phyloP scores from a whole-genome alignment of 2,113 vertebrate genomes.

The Sander vitreus region DNA sequence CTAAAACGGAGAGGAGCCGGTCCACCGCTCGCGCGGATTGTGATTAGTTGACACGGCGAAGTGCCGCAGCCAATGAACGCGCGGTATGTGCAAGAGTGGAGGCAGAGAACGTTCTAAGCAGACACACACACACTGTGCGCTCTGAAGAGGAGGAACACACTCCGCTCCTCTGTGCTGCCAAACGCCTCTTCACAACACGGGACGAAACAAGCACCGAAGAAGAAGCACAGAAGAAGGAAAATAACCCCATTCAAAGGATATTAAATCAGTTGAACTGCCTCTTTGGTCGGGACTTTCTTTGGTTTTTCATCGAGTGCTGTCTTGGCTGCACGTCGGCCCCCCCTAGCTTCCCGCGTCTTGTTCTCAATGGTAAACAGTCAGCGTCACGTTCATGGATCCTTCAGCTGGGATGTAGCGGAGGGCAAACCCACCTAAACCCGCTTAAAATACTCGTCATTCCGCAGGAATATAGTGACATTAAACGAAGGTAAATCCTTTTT shows the following conservation, averaged over 20 bases:
- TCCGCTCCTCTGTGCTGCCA: slow-evolving; percentile 16
- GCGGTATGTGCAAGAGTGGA: slow-evolving; percentile 46
- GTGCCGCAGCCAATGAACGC: slow-evolving; percentile 83
- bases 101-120: slow-evolving; percentile 29
- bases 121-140: slow-evolving; percentile 53
- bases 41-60: slow-evolving; percentile 78
- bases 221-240: background rate
- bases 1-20: background rate
- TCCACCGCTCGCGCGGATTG: background rate
- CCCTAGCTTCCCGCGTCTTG: slow-evolving; percentile 2
- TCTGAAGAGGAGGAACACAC: slow-evolving; percentile 48
- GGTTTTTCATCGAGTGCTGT: background rate
- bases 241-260: slow-evolving; percentile 5
- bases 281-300: background rate
- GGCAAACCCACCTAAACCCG: background rate
- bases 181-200: slow-evolving; percentile 22
- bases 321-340: background rate
- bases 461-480: background rate
- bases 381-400: slow-evolving; percentile 51
- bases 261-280: background rate
- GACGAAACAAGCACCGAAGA: background rate
- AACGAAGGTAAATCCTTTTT: background rate
- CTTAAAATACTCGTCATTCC: background rate
- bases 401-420: slow-evolving; percentile 62
- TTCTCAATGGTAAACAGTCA: slow-evolving; percentile 26